Evolutionary conservation across 2,797 vertebrate species (phyloP), one percentile per base, ranked within the genome.

Genomic region (Clarias pachynema): DNA sequence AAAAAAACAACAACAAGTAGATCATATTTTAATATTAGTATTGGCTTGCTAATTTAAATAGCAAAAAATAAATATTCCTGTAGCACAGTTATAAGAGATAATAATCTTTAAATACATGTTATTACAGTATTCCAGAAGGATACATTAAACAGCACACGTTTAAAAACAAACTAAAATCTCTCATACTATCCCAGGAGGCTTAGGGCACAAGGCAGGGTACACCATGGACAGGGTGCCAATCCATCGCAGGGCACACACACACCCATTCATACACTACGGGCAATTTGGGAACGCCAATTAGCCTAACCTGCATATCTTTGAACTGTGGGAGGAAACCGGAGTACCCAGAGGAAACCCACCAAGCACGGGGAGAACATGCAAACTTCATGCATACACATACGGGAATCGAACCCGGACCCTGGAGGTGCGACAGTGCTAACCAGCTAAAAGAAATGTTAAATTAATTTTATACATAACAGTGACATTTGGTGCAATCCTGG

Each of bases 1-100:
- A 4, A 86, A 66, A 84, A 91, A 88, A 40, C 5, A 89, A 84
- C 40, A 29, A n/a, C 7, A 49, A 40, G 37, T 8, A 10, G 0
- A 77, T 75, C 20, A 29, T 14, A 2, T 8, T 18, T 24, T 26
- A 49, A 49, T 49, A 10, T n/a, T 53, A 49, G 2, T 49, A 1
- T 15, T 73, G 72, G 26, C 0, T 14, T n/a, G 1, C 40, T 37
- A 10, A n/a, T 60, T 83, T 15, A 44, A 83, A 49, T n/a, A 83
- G 10, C 4, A 62, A 37, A 59, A 22, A 73, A 18, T 7, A 15
- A 78, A 40, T 37, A 12, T 10, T 37, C 5, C 6, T 24, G 59
- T 24, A 31, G n/a, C 14, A 53, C n/a, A n/a, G n/a, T 18, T 26
- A 74, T 16, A 57, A 31, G 26, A 77, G 16, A 31, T 60, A 37